phyloP scores from a whole-genome alignment of 2,797 vertebrate genomes.

The Gymnoscopelus braueri region DNA sequence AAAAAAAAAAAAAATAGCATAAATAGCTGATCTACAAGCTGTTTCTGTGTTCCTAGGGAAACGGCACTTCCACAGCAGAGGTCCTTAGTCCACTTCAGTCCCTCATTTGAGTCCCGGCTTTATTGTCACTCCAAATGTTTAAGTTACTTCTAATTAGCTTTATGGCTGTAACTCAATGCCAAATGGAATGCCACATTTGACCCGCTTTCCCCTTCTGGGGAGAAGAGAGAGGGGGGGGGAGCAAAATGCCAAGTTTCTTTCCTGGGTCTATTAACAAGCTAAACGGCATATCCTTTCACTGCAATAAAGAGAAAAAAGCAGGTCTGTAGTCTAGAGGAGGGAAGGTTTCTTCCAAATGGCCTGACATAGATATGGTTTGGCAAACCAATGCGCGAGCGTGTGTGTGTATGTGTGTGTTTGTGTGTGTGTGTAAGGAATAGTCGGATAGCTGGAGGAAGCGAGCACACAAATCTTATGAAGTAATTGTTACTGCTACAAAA shows the following conservation, averaged over 20 bases:
- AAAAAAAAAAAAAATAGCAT: too few relatives aligned
- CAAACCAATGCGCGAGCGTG: background rate
- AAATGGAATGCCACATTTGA: conserved; percentile 46
- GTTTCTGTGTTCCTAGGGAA: background rate
- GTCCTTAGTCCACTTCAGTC: conserved; percentile 20
- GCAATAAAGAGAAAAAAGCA: conserved; percentile 22
- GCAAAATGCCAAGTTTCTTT: conserved; percentile 54
- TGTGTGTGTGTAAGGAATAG: background rate
- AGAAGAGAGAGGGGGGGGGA: too few relatives aligned
- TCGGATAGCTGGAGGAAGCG: conserved; percentile 8
- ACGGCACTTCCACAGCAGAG: background rate
- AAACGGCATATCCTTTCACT: conserved; percentile 51
- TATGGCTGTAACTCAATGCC: conserved; percentile 30
- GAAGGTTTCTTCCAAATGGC: conserved; percentile 5
- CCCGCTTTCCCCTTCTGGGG: conserved; percentile 1
- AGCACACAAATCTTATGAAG: conserved; percentile 33
- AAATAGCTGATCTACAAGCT: background rate
- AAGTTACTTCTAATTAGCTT: conserved; percentile 53
- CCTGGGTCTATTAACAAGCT: conserved; percentile 38
- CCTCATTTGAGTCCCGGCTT: conserved; percentile 49
- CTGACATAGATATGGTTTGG: conserved; percentile 25
- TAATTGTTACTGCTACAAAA: conserved; percentile 53
- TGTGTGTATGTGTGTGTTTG: conserved; percentile 11
- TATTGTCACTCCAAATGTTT: conserved; percentile 38
- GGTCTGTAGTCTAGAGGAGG: conserved; percentile 26